Percentiles rank a stretch among this genome's conserved stretches.
Evolutionary conservation across 1,140 invertebrate genomes (phyloP).

Genomic region (Drosophila pseudoobscura): DNA sequence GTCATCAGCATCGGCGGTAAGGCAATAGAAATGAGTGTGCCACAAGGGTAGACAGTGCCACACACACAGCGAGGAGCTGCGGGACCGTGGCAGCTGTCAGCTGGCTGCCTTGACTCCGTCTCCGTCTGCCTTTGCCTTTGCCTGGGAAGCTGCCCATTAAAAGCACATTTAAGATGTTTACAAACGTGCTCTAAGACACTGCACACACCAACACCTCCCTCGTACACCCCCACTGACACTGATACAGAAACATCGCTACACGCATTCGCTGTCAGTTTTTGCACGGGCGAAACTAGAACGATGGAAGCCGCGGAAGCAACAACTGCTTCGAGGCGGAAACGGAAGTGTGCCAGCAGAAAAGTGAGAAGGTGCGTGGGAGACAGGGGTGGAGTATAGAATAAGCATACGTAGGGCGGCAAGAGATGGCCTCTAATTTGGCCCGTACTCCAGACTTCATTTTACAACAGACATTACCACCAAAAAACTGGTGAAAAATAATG

Average conservation of each 20-base stretch:
- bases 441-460: slow-evolving; percentile 42
- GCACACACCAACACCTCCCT: slow-evolving; percentile 39
- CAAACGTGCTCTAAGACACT: slow-evolving; percentile 74
- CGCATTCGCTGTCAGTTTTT: slow-evolving; percentile 44
- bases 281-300: slow-evolving; percentile 56
- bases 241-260: slow-evolving; percentile 8
- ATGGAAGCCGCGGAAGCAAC: slow-evolving; percentile 33
- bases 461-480: slow-evolving; percentile 59
- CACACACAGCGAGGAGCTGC: slow-evolving; percentile 9
- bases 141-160: slow-evolving; percentile 72
- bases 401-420: slow-evolving; percentile 17
- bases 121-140: slow-evolving; percentile 27
- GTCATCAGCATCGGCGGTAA: slow-evolving; percentile 33
- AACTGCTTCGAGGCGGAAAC: slow-evolving; percentile 62
- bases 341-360: slow-evolving; percentile 40
- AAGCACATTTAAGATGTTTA: slow-evolving; percentile 82
- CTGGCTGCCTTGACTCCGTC: slow-evolving; percentile 26
- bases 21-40: slow-evolving; percentile 33
- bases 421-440: too few relatives aligned
- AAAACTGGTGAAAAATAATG: slow-evolving; percentile 27
- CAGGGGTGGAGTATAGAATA: slow-evolving; percentile 14
- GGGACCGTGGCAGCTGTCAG: slow-evolving; percentile 29
- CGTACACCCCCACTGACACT: slow-evolving; percentile 17
- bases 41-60: neutral
- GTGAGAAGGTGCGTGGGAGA: slow-evolving; percentile 2